Base-by-base conservation (phyloP, 2,797 vertebrate genomes). In the Rhinogobio ventralis region DNA sequence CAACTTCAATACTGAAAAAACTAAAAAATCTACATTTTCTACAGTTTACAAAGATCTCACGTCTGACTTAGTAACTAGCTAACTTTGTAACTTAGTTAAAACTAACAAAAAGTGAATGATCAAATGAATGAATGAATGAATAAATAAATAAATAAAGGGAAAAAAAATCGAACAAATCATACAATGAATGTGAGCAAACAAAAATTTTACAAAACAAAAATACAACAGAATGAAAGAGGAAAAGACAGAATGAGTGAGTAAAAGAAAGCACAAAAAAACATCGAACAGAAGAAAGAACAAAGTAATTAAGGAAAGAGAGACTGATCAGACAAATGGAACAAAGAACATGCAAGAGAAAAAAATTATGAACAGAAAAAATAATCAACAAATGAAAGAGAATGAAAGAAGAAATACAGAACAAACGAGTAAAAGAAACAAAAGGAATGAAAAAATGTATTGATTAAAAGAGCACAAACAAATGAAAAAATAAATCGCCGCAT, bases 121-220 rank as follows among this genome's bases (percentile, higher is more conserved):
- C 8, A 55, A 55, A 23, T 55, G 2, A 55, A 55, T 3, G 0
- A 55, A 55, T 23, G 53, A 57, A 57, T 11, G 53, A 57, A n/a
- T 3, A n/a, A n/a, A 13, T 55, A 3, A 55, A n/a, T 33, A 4
- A 33, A 33, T 33, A 4, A 33, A 57, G 9, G 9, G 8, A 10
- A 4, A 60, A 13, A n/a, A 23, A n/a, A 57, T 57, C 0, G 1
- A 57, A 57, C 8, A 57, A n/a, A 57, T n/a, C 20, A 10, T n/a
- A 23, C 8, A 20, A 55, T 10, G 20, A 55, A 57, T 3, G 10
- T 57, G 3, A 60, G 4, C 55, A 25, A 60, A 60, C 8, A 57
- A n/a, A 4, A 53, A 23, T 0, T 9, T 0, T 1, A 1, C 0
- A 1, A 4, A n/a, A 36, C 36, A 36, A n/a, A 2, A 19, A 55